Evolutionary conservation across 2,113 vertebrate genomes (phyloP), one percentile per base, ranked within the genome.

Genomic region (Oxyura jamaicensis): DNA sequence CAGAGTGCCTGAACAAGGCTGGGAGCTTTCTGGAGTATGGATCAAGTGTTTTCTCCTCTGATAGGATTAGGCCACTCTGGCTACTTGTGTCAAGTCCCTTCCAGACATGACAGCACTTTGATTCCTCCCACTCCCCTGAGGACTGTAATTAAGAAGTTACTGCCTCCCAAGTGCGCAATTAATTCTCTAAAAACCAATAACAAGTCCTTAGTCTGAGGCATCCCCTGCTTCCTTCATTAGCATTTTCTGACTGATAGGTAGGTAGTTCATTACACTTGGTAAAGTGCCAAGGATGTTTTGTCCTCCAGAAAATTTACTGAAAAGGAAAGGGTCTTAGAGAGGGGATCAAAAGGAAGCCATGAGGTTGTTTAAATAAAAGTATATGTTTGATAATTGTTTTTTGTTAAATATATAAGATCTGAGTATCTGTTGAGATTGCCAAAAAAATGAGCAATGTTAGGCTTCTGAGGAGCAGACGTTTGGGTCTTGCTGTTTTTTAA

Each of bases 101-200:
- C 75, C 63, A 90, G 72, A 73, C 53, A 8, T 36, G 26, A 25
- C 58, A 78, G 39, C 6, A 18, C 76, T 87, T 85, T 74, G 73
- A 84, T 93, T 93, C 80, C 46, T 95, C 72, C 68, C 48, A 63
- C 36, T 90, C 72, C 58, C 48, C 50, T 63, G 25, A 83, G 78
- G 41, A 71, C 59, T 93, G 55, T 73, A 95, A 94, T 97, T 94
- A 92, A 90, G 59, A 82, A 88, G 88, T 84, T 93, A 41, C 31
- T 82, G 36, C 50, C 42, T 95, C 66, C 79, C 50, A 62, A 86
- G 69, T 33, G 62, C 83, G 53, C 73, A 94, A 29, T 94, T 95
- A 83, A n/a, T 88, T 94, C 62, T 86, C 66, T 92, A 75, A 88
- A 92, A 91, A 28, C 73, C 13, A 81, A 2, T 44, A 91, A 91